These are phyloP conservation scores for Brenthis hecate DNA, from an alignment of 2,888 invertebrate genomes.

Conservation along the genomic window DNA sequence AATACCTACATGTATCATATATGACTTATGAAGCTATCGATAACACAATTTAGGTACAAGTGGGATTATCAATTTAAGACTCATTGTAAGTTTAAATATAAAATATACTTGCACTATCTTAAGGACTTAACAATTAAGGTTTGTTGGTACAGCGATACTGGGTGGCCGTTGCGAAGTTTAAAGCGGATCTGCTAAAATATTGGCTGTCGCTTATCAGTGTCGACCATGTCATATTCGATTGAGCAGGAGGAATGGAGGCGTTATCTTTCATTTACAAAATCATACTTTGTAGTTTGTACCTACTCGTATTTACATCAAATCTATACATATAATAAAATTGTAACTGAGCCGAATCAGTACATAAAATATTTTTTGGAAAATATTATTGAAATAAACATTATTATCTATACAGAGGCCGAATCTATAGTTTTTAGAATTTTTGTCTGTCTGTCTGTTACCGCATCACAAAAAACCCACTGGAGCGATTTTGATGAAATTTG, in stretches of 20 bases:
- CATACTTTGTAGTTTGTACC: conserved; percentile 13
- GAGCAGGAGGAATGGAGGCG: conserved; percentile 57
- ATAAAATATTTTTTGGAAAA: too few species aligned
- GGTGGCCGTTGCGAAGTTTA: conserved; percentile 5
- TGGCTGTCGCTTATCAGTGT: conserved; percentile 51
- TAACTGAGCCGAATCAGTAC: too few species aligned
- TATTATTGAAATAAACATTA: too few species aligned
- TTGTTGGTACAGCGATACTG: background rate
- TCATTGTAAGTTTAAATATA: background rate
- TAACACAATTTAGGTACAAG: too few species aligned
- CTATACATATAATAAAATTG: too few species aligned
- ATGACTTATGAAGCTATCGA: too few species aligned
- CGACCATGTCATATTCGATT: conserved; percentile 52
- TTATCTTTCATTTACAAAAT: conserved; percentile 51
- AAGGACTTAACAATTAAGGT: background rate
- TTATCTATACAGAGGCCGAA: too few species aligned
- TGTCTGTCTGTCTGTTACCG: too few species aligned
- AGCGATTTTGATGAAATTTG: too few species aligned
- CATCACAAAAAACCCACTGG: too few species aligned
- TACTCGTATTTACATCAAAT: background rate
- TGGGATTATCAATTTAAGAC: background rate
- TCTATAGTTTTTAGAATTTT: too few species aligned
- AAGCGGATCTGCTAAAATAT: conserved; percentile 40
- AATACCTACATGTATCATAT: too few species aligned
- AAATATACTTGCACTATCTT: background rate